Base-by-base conservation (phyloP, 2,113 vertebrate genomes). In the Benitochromis conjunctus region DNA sequence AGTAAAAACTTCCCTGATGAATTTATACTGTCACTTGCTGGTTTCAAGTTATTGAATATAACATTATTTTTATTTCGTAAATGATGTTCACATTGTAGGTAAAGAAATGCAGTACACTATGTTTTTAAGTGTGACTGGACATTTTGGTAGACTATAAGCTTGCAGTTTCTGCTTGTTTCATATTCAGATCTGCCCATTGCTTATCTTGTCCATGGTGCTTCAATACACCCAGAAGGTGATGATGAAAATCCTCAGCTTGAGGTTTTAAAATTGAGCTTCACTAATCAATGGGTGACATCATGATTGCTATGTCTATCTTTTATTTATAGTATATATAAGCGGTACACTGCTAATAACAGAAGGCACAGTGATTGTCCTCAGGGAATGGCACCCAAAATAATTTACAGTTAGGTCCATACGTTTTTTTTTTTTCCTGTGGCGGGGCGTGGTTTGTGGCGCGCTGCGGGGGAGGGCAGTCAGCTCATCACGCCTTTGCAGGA, bases 271-370 rank as follows among this genome's bases (percentile, higher is more conserved):
- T 14, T 41, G 38, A 24, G 21, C 38, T 26, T 6, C 64, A 43
- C 64, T 26, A 41, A 24, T 24, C 36, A 16, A 4, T 26, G 38
- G 13, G 0, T 7, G 12, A 66, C 12, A 66, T 66, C 36, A 41
- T 66, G 62, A 41, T 14, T 0, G 62, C 3, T 0, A 9, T 66
- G n/a, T 66, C 62, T 0, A 0, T 24, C 62, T 14, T 66, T 41
- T 21, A 41, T 41, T 66, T n/a, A 66, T 21, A 41, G 62, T 69
- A n/a, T 43, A 43, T 43, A 21, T 8, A 5, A 69, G 1, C 4
- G 2, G 19, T 14, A 5, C n/a, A 1, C 64, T 16, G 36, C 64
- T 41, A 69, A 24, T 9, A 69, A 69, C 64, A 69, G n/a, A 43
- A 43, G 1, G 21, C 64, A 43, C 51, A 53, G 48, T 8, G 48